These are phyloP conservation scores for Conus betulinus DNA, from an alignment of 1,140 invertebrate genomes.

Conservation along the genomic window DNA sequence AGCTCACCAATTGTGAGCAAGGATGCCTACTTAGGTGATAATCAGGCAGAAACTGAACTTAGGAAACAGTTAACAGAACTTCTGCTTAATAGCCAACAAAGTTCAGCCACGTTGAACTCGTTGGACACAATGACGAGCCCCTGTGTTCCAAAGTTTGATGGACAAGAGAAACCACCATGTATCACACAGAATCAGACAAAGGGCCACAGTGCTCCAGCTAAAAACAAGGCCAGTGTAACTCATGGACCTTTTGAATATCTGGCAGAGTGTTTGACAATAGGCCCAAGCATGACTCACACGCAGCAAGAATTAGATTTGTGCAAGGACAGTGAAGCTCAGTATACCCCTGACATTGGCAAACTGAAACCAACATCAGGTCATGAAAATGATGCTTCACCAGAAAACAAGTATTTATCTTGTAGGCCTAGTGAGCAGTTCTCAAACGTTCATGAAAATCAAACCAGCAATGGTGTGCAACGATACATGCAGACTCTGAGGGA, in stretches of 20 bases:
- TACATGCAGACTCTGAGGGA: background rate
- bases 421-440: background rate
- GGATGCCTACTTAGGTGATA: background rate
- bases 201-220: background rate
- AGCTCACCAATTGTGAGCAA: background rate
- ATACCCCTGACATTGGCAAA: background rate
- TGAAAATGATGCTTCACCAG: background rate
- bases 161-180: background rate
- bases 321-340: background rate
- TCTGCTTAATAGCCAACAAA: background rate
- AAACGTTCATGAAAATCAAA: background rate
- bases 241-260: background rate
- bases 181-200: background rate
- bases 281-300: background rate
- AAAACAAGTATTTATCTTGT: background rate
- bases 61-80: slow-evolving; percentile 3
- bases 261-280: background rate
- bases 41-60: background rate
- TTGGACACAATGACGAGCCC: background rate
- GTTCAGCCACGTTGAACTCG: background rate
- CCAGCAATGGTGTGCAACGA: background rate
- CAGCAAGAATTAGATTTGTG: background rate
- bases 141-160: background rate
- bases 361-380: background rate
- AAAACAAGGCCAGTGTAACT: background rate